Base-by-base conservation (phyloP, 2,888 invertebrate genomes). In the Pristionchus arcanus region DNA sequence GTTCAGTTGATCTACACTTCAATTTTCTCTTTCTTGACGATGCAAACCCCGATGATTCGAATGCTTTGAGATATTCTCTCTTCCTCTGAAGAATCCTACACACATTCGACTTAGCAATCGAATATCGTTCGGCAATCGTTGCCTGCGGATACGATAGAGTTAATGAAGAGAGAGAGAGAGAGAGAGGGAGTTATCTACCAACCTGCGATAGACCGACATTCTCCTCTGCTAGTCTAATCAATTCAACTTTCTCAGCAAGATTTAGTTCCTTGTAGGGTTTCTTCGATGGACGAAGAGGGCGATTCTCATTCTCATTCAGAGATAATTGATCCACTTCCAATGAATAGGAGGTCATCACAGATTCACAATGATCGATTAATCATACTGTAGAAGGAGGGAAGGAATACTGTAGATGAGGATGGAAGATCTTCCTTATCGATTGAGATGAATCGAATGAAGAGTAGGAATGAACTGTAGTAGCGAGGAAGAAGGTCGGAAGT, bases 191-290 rank as follows among this genome's bases (percentile, higher is more conserved):
- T 42, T 37, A 77, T 68, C 68, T 31, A 53, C 85, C 34, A 25
- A 87, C 87, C 87, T 87, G 87, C 71, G 93, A 93, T 77, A 94
- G 90, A 15, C 91, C 91, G 42, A 93, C 91, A 89, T 94, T 94
- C 63, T 91, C 90, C 87, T 94, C 94, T 37, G 94, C 94, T 90
- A 94, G 66, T 25, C 92, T 91, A 66, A 94, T 94, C 55, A 94
- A 91, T 83, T 93, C 91, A 81, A 94, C 94, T 87, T 94, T 94
- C 91, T 94, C 93, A 68, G 92, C 92, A 15, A 94, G 91, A 7
- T 93, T 94, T 91, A 94, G 83, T 91, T 94, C 94, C 90, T 94
- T 94, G 92, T 94, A 94, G 25, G 94, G 94, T 90, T 94, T 94
- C 91, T 94, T 94, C 90, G 37, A 37, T 63, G 89, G 89, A 42